phyloP scores from a whole-genome alignment of 2,888 invertebrate species.

The Lasioglossum villosulum region DNA sequence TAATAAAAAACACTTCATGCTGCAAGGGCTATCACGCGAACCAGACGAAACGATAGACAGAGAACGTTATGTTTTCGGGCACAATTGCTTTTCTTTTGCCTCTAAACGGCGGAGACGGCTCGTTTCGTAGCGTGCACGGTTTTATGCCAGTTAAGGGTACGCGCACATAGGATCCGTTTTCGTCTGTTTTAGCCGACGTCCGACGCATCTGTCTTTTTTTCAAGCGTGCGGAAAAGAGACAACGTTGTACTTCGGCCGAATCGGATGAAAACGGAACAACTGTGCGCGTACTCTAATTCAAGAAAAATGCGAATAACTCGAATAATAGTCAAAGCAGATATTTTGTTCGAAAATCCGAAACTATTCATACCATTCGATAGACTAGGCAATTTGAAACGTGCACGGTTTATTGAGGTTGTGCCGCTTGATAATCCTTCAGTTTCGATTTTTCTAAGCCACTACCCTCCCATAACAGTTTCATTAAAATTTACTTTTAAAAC shows the following conservation, averaged over 20 bases:
- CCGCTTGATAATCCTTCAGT: not conserved
- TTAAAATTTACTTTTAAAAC: not conserved
- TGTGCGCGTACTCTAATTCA: too few relatives aligned
- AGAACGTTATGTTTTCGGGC: not conserved
- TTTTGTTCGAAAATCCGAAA: not conserved
- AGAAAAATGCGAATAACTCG: not conserved
- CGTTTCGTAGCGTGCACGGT: not conserved
- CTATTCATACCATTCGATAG: not conserved
- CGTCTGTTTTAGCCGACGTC: too few relatives aligned
- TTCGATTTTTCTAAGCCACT: not conserved
- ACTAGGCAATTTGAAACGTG: not conserved
- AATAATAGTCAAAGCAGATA: not conserved
- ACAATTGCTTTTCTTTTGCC: not conserved
- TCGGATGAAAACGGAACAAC: too few relatives aligned
- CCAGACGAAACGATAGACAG: not conserved
- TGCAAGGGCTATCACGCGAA: not conserved
- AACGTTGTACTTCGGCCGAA: too few relatives aligned
- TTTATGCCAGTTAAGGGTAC: not conserved
- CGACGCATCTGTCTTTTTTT: too few relatives aligned
- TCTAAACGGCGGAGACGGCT: not conserved
- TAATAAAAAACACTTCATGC: slow-evolving; percentile 7
- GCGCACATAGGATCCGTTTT: too few relatives aligned
- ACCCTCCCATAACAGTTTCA: not conserved
- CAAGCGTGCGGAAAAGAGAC: too few relatives aligned
- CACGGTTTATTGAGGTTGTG: not conserved